Base-by-base conservation (phyloP, 2,888 invertebrate species). In the Drosophila prostipennis region DNA sequence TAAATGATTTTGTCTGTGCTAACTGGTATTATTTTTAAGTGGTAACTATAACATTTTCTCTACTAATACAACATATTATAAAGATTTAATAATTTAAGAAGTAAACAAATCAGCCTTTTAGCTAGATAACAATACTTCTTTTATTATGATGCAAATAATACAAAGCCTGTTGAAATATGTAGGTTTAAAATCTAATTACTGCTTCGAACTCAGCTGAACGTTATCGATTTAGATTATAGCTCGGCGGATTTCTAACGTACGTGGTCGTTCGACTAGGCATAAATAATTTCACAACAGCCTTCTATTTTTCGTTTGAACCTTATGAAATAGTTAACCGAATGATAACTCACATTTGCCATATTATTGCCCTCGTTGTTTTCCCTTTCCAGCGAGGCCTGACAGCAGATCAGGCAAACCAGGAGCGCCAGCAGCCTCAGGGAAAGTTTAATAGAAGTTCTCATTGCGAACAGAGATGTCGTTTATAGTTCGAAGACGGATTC, bases 321-420 rank as follows among this genome's bases (percentile, higher is more conserved):
- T 34, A 13, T 32, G 48, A 34, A 48, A 13, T 34, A 13, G 32
- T 34, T 1, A 29, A 53, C 13, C 8, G 6, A 7, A 0, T 37
- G 19, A 39, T 8, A 16, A 43, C 91, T 90, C 84, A 90, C 91
- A 85, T 91, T 81, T 13, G 77, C 69, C 70, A 80, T 59, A 54
- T 61, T 74, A 45, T 16, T 16, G 16, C 32, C 70, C 71, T 88
- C 90, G 57, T 78, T 80, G 53, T 81, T 79, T 60, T 90, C 88
- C 23, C 67, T 73, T 65, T 82, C 78, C 45, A 80, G 46, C 29
- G 85, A 72, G 16, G 81, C 78, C 42, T 85, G 70, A 14, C 76
- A 73, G 46, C 74, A 74, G 32, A 79, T 61, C 11, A 86, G 54
- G 52, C 79, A 85, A 34, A 88, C 49, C 11, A 83, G 45, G 51